These are phyloP conservation scores for Andrena haemorrhoa DNA, from an alignment of 2,888 invertebrate genomes.

Conservation along the genomic window DNA sequence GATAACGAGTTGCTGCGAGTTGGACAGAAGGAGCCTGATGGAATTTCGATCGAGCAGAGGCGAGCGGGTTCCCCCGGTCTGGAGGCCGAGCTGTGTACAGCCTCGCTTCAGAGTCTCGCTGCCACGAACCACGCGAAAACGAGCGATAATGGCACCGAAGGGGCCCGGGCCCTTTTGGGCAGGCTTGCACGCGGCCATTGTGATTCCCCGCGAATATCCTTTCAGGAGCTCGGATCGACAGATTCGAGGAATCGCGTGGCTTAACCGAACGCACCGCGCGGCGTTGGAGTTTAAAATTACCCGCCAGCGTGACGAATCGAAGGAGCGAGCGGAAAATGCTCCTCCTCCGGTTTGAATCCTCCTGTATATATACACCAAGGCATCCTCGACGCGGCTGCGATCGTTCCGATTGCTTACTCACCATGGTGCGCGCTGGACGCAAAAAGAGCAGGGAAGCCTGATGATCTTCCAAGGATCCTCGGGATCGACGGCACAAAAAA, in stretches of 20 bases:
- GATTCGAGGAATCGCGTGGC: neutral
- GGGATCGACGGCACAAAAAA: neutral
- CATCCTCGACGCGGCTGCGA: neutral
- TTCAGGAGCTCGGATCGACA: neutral
- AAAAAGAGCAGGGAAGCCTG: neutral
- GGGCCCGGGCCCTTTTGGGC: neutral
- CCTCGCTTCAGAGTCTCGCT: neutral
- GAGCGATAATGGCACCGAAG: neutral
- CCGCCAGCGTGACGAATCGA: neutral
- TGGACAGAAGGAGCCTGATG: neutral
- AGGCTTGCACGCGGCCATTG: conserved; percentile 21
- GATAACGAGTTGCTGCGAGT: conserved; percentile 1
- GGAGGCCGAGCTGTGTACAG: neutral
- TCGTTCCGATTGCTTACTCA: conserved; percentile 20
- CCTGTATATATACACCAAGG: neutral
- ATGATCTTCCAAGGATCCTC: conserved; percentile 22
- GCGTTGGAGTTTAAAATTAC: conserved; percentile 17
- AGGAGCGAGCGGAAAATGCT: no score
- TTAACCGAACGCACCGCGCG: no score
- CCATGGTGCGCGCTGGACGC: conserved; percentile 18
- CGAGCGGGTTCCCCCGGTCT: neutral
- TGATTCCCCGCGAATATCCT: conserved; percentile 10
- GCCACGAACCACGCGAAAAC: neutral
- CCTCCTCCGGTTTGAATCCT: neutral
- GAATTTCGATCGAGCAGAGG: neutral